Conservation (phyloP, 2,113 vertebrate genomes). For the Illadopsis cleaveri region DNA sequence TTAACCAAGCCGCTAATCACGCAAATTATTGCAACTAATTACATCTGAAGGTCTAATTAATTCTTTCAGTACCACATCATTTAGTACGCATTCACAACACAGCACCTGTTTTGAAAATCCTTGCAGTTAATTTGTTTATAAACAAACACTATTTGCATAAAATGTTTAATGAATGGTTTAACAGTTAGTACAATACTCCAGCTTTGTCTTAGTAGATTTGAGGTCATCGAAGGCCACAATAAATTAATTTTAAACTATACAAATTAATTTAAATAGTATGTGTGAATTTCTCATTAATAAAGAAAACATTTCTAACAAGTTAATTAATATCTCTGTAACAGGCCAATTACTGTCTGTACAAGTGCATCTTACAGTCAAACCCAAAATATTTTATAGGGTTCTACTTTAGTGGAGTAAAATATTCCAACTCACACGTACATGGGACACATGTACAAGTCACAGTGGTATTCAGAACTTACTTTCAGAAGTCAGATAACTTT, state of each 20-base stretch:
- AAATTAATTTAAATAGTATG: constrained; percentile 86
- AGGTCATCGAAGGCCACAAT: constrained; percentile 81
- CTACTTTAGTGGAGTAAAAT: constrained; percentile 1
- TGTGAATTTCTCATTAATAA: constrained; percentile 93
- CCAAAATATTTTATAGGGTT: constrained; percentile 68
- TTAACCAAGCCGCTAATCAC: constrained; percentile 99
- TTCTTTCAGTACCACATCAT: constrained; percentile 99
- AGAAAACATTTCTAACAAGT: constrained; percentile 91
- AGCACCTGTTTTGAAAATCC: constrained; percentile 98
- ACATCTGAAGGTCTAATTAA: constrained; percentile 98
- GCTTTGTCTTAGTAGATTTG: constrained; percentile 80
- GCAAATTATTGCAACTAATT: constrained; percentile 99
- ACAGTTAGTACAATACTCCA: constrained; percentile 80
- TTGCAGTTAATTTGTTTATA: constrained; percentile 99
- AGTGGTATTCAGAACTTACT: not conserved
- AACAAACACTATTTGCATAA: constrained; percentile 95
- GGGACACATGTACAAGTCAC: not conserved
- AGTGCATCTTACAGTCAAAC: constrained; percentile 75
- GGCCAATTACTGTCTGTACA: constrained; percentile 93
- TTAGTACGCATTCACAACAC: constrained; percentile 96
- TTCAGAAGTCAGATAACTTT: not conserved
- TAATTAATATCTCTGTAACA: constrained; percentile 95
- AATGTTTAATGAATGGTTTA: constrained; percentile 94
- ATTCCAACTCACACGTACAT: not conserved
- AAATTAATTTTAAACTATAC: constrained; percentile 87